Evolutionary conservation across 1,140 invertebrate species (phyloP), one percentile per base, ranked within the genome.

Genomic region (Aleiodes sp.): DNA sequence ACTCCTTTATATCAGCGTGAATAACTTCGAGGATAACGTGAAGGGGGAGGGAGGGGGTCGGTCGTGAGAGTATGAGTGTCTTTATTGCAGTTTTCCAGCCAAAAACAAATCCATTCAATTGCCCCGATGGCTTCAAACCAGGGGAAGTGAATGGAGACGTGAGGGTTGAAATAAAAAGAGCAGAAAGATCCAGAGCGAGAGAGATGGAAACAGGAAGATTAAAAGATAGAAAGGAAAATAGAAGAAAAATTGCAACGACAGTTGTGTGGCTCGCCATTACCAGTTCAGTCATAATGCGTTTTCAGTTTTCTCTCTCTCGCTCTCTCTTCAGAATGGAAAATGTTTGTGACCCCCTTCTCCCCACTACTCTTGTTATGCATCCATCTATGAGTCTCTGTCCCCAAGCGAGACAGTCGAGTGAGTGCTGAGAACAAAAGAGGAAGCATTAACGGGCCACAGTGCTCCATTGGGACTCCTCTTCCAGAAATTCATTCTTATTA

Each of bases 81-180:
- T 73, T 73, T 73, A 73, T 70, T 73, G 67, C 72, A 62, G 37
- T 59, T 19, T 52, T 59, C 72, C 33, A 68, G 72, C 72, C 72
- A 73, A 73, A 73, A 73, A 73, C 72, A 73, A 69, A 73, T 73
- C 71, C 71, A 70, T 73, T 73, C 71, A 62, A 63, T 63, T 63
- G 61, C 39, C 29, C 39, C 39, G 64, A 41, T 43, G 29, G 37
- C 24, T 56, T 56, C 24, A 41, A 37, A n/a, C n/a, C n/a, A 63
- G 37, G 35, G 60, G 19, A 6, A 29, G 63, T 56, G 33, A 52
- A 65, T 43, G 16, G 37, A 19, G 19, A 43, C 19, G 12, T 19
- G 28, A 14, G 41, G 16, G 21, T 29, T 31, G 28, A 46, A 28
- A 57, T 8, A 33, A 39, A 12, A 33, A 10, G 59, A 61, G 59